A percentile compares a stretch with the other conserved stretches of the same genome.
Evolutionary conservation across 2,797 vertebrate genomes (phyloP).

Genomic region (Pygocentrus nattereri): DNA sequence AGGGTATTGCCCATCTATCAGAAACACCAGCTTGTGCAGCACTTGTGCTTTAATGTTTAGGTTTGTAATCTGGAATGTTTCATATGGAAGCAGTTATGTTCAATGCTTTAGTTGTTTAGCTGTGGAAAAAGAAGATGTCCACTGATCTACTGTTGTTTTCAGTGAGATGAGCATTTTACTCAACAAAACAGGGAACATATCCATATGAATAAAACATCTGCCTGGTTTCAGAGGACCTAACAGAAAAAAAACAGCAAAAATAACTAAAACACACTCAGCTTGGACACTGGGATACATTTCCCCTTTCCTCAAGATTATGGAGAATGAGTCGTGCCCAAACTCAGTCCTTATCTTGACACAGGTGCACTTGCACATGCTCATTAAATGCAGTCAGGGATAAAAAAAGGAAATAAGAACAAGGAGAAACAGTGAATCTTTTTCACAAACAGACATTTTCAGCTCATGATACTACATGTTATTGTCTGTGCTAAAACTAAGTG

Average conservation of each 20-base stretch:
- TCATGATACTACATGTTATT: not conserved
- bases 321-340: not conserved
- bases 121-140: slow-evolving; percentile 60
- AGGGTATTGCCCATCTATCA: not conserved
- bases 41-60: not conserved
- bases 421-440: not conserved
- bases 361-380: not conserved
- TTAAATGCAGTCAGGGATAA: slow-evolving; percentile 18
- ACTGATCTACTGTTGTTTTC: slow-evolving; percentile 56
- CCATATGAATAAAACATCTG: slow-evolving; percentile 76
- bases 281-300: slow-evolving; percentile 21
- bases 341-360: slow-evolving; percentile 7
- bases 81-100: slow-evolving; percentile 58
- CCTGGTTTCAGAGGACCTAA: slow-evolving; percentile 68
- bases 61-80: slow-evolving; percentile 59
- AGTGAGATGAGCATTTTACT: slow-evolving; percentile 65
- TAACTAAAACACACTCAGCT: slow-evolving; percentile 52
- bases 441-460: not conserved
- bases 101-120: slow-evolving; percentile 45
- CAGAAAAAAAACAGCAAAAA: slow-evolving; percentile 54
- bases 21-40: not conserved
- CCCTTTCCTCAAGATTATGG: slow-evolving; percentile 12
- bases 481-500: not conserved
- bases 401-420: not conserved
- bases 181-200: slow-evolving; percentile 54